Evolutionary conservation across 2,888 invertebrate genomes (phyloP).

Genomic region (Stenotaenia linearis): DNA sequence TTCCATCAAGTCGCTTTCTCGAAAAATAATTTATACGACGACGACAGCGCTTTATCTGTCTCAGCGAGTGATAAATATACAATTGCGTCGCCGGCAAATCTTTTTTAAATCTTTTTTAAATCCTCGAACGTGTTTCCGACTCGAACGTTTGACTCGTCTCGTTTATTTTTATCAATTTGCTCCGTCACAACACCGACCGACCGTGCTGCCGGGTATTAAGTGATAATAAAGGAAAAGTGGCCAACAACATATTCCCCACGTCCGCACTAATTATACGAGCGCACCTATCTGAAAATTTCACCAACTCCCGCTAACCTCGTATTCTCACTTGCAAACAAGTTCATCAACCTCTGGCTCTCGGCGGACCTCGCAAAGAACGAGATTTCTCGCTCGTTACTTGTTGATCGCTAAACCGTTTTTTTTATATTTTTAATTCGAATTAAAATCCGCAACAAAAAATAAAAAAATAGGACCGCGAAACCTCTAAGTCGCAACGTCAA

Average conservation of each 20-base stretch:
- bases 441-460: too few relatives aligned
- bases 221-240: slow-evolving; percentile 14
- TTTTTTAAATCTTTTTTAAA: too few relatives aligned
- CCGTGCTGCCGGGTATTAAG: not conserved
- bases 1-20: not conserved
- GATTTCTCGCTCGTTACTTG: not conserved
- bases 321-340: slow-evolving; percentile 10
- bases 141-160: too few relatives aligned
- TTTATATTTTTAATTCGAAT: too few relatives aligned
- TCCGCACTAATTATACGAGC: not conserved
- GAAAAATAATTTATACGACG: too few relatives aligned
- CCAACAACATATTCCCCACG: not conserved
- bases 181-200: not conserved
- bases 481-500: not conserved
- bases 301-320: not conserved
- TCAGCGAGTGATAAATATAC: too few relatives aligned
- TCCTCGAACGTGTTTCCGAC: too few relatives aligned
- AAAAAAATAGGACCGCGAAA: too few relatives aligned
- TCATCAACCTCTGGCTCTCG: slow-evolving; percentile 7
- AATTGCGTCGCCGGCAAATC: too few relatives aligned
- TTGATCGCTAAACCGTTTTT: not conserved
- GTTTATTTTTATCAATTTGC: not conserved
- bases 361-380: not conserved
- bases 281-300: not conserved
- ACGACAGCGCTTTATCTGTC: too few relatives aligned